phyloP scores from a whole-genome alignment of 1,140 invertebrate species.

The Drosophila kurseongensis region DNA sequence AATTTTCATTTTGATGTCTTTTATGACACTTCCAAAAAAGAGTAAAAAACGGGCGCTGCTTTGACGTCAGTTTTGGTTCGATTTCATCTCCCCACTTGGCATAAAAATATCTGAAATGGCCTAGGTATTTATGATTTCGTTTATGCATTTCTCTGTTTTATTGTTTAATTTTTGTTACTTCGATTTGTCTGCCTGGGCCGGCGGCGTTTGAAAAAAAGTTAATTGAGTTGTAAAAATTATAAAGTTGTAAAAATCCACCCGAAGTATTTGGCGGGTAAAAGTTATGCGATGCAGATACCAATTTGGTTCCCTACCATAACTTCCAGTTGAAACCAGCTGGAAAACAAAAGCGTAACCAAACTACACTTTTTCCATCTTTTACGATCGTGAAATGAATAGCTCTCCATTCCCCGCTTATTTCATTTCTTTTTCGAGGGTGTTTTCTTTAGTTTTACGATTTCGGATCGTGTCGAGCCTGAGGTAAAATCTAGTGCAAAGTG shows the following conservation, averaged over 20 bases:
- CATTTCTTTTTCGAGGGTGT: slow-evolving; percentile 28
- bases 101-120: slow-evolving; percentile 51
- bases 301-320: slow-evolving; percentile 53
- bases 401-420: slow-evolving; percentile 30
- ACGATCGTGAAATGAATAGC: slow-evolving; percentile 76
- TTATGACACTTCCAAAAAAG: slow-evolving; percentile 72
- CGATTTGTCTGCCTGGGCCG: slow-evolving; percentile 45
- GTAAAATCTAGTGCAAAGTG: slow-evolving; percentile 49
- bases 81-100: slow-evolving; percentile 36
- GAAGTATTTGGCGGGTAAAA: slow-evolving; percentile 52
- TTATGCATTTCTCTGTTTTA: slow-evolving; percentile 79
- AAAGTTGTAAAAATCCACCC: slow-evolving; percentile 72
- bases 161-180: slow-evolving; percentile 71
- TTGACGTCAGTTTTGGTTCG: slow-evolving; percentile 50
- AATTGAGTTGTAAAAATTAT: slow-evolving; percentile 84
- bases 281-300: slow-evolving; percentile 46
- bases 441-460: slow-evolving; percentile 66
- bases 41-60: slow-evolving; percentile 40
- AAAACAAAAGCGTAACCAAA: slow-evolving; percentile 67
- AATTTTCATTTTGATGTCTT: slow-evolving; percentile 80
- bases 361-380: slow-evolving; percentile 63
- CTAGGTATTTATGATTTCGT: slow-evolving; percentile 81
- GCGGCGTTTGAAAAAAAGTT: slow-evolving; percentile 74
- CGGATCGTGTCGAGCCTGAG: background rate
- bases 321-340: slow-evolving; percentile 68